Conservation (phyloP, 2,888 invertebrate genomes). For the Eristalis intricaria region DNA sequence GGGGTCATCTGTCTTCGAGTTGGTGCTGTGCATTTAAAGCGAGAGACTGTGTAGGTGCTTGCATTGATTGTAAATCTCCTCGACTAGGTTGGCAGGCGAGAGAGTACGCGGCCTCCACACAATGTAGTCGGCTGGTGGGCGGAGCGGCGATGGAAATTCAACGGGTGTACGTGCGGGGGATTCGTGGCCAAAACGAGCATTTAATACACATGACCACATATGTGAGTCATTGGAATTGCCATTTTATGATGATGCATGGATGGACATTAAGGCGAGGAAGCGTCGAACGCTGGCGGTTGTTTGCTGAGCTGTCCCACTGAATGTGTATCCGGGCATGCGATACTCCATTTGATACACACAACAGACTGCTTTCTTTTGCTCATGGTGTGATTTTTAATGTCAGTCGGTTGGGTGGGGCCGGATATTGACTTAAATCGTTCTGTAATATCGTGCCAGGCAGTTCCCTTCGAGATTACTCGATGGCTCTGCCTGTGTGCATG, state of each 20-base stretch:
- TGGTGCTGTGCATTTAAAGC: slow-evolving; percentile 53
- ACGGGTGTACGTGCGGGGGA: background rate
- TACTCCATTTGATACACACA: background rate
- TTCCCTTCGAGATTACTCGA: background rate
- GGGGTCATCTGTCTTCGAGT: slow-evolving; percentile 69
- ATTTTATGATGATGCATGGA: slow-evolving; percentile 60
- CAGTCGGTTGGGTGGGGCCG: background rate
- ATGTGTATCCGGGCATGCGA: background rate
- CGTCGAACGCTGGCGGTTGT: slow-evolving; percentile 13
- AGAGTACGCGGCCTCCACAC: background rate
- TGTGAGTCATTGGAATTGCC: slow-evolving; percentile 52
- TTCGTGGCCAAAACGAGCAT: slow-evolving; percentile 56
- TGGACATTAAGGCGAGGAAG: slow-evolving; percentile 27
- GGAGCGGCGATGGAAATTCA: too few species aligned
- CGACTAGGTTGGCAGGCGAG: slow-evolving; percentile 21
- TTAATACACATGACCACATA: slow-evolving; percentile 50
- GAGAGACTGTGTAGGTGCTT: slow-evolving; percentile 38
- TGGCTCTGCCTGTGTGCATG: background rate
- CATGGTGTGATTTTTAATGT: background rate
- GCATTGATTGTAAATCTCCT: slow-evolving; percentile 43
- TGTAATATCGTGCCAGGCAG: background rate
- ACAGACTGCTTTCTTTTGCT: background rate
- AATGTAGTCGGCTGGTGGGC: background rate
- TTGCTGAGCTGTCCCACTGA: background rate
- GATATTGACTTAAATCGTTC: background rate